Evolutionary conservation across 1,140 invertebrate genomes (phyloP), one percentile per base, ranked within the genome.

Genomic region (Orius laevigatus): DNA sequence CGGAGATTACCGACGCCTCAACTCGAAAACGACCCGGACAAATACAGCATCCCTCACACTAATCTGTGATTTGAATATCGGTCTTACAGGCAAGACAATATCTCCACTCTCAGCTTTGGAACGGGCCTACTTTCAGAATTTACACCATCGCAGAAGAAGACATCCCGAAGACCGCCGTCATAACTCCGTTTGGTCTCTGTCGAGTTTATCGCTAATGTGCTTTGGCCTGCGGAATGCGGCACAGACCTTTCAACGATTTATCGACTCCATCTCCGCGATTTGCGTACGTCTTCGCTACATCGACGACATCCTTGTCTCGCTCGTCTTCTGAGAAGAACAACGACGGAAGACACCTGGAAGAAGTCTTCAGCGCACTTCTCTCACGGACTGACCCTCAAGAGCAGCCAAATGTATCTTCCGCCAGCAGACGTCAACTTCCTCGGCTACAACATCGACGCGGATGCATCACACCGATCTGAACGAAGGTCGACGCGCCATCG

Each of bases 221-320:
- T 68, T 71, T 38, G 67, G 68, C n/a, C 53, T 72, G 1, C 51
- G 52, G 9, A 69, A 68, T 54, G 65, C 66, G 6, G 58, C 60
- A 1, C 62, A 66, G 35, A 63, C 63, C 0, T 70, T 70, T 52
- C 63, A 68, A 49, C 48, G 68, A 6, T 55, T 64, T 5, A 67
- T 72, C 47, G 59, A 66, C 42, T 15, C 53, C 0, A 56, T 68
- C 0, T 67, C 5, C 2, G 49, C 8, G 60, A 56, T n/a, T 1
- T 50, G n/a, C 41, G 3, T 49, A 46, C 16, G 4, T 40, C 20
- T 50, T 56, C 12, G 51, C 46, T 63, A 60, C 39, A 15, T 63
- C 1, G 60, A 62, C 33, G 57, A 63, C 25, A 51, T 61, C 10
- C 44, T 61, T 3, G 34, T 61, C 6, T 50, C 51, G n/a, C 8